Base-by-base conservation (phyloP, 2,888 invertebrate genomes). In the Drosophila dives region DNA sequence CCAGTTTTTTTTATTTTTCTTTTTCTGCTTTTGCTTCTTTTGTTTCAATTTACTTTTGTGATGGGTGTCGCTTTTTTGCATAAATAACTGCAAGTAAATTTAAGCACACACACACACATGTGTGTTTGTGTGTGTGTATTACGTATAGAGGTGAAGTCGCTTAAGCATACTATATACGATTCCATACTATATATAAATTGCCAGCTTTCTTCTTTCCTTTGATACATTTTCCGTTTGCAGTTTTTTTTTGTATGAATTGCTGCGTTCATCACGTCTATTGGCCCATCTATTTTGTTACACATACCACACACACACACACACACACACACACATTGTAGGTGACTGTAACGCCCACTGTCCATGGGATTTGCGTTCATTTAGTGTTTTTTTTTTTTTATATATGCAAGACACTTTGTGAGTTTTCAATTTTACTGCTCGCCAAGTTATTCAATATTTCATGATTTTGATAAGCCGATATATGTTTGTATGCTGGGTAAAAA, bases 51-150 rank as follows among this genome's bases (percentile, higher is more conserved):
- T 56, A 56, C 51, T 61, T 59, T 56, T 60, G 72, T 54, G 64
- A 53, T 71, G 77, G 78, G 61, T 79, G 80, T 64, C 65, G 58
- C 45, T 38, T 38, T 75, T 72, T 80, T 85, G 87, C 87, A 89
- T 89, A 87, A 87, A 87, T 89, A 87, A 89, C 87, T 85, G 78
- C 85, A 87, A 85, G 86, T 84, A 87, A 89, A 86, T 85, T 83
- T 85, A 77, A 80, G 71, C 71, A 71, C 75, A 79, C 65, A 73
- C 59, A 55, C 63, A 20, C 11, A 38, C 34, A 42, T 15, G 53
- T 11, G 26, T 36, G 60, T 20, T 34, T 4, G 33, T 20, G 42
- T 20, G 3, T 17, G 20, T 17, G 12, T 40, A 29, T 29, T 60
- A 33, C 20, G 50, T 32, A 11, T 69, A 49, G 69, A 69, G 69